These are phyloP conservation scores for Psittacara wagleri DNA, from an alignment of 2,113 vertebrate species.

Conservation along the genomic window DNA sequence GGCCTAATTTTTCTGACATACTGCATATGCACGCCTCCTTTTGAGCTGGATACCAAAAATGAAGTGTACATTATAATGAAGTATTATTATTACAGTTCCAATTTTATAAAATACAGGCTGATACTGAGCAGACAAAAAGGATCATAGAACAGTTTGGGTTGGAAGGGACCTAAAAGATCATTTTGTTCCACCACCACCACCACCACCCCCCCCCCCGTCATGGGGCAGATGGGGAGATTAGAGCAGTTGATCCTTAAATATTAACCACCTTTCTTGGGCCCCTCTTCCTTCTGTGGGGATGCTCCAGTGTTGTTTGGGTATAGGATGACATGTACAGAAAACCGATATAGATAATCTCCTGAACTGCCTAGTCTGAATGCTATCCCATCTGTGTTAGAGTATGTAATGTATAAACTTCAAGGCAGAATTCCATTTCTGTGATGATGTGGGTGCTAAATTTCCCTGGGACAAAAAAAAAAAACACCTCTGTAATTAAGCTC, in stretches of 20 bases:
- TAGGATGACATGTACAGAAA: neutral
- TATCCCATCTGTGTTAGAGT: neutral
- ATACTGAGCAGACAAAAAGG: neutral
- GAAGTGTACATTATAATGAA: neutral
- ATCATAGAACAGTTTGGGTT: neutral
- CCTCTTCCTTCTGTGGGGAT: neutral
- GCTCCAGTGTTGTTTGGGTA: neutral
- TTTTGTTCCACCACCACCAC: neutral
- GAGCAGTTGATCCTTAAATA: neutral
- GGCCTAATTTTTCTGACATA: neutral
- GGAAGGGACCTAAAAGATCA: neutral
- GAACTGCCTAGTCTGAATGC: fast-evolving
- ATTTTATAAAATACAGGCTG: neutral
- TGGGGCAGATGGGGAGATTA: neutral
- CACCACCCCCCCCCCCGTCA: neutral
- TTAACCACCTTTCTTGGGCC: neutral
- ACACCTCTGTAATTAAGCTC: neutral
- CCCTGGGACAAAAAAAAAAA: neutral
- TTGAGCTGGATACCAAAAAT: neutral
- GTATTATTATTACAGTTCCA: neutral
- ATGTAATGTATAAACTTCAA: neutral
- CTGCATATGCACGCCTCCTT: neutral
- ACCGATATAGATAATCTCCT: neutral
- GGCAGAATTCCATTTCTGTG: neutral
- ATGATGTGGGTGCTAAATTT: neutral